Conservation (phyloP, 1,140 invertebrate genomes). For the Rhizoglyphus robini region DNA sequence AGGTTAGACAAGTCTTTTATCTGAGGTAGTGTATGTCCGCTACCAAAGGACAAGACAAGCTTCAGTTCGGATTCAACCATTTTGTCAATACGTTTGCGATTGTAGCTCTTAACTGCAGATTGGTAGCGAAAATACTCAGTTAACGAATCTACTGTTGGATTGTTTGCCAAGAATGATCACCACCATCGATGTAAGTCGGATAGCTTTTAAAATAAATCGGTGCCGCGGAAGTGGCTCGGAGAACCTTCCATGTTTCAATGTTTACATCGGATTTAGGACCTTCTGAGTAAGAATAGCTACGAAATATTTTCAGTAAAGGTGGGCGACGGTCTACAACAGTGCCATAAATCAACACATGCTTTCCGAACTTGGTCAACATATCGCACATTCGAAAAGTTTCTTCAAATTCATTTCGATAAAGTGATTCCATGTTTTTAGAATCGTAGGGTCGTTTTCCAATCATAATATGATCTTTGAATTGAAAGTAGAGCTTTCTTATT, state of each 20-base stretch:
- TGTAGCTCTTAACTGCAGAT: slow-evolving; percentile 21
- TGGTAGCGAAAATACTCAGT: slow-evolving; percentile 86
- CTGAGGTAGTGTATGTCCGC: slow-evolving; percentile 31
- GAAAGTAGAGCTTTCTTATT: slow-evolving; percentile 66
- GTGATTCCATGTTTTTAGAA: slow-evolving; percentile 64
- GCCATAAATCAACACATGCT: slow-evolving; percentile 70
- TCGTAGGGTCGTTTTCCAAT: slow-evolving; percentile 63
- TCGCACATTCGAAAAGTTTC: slow-evolving; percentile 74
- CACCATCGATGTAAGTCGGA: slow-evolving; percentile 79
- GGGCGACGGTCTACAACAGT: slow-evolving; percentile 81
- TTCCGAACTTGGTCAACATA: slow-evolving; percentile 40
- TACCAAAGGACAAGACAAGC: slow-evolving; percentile 39
- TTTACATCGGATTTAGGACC: slow-evolving; percentile 43
- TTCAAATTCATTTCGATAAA: slow-evolving; percentile 76
- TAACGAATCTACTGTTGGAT: slow-evolving; percentile 82
- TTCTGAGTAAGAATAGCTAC: slow-evolving; percentile 69
- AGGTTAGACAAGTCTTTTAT: not conserved
- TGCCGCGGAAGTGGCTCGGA: slow-evolving; percentile 79
- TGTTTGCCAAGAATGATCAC: slow-evolving; percentile 89
- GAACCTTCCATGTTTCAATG: slow-evolving; percentile 56
- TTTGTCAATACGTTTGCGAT: not conserved
- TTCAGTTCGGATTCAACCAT: slow-evolving; percentile 30
- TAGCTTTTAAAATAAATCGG: slow-evolving; percentile 81
- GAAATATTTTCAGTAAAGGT: slow-evolving; percentile 79
- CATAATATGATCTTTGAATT: slow-evolving; percentile 82